Evolutionary conservation across 1,140 invertebrate genomes (phyloP), one percentile per base, ranked within the genome.

Genomic region (Aplysia californica): DNA sequence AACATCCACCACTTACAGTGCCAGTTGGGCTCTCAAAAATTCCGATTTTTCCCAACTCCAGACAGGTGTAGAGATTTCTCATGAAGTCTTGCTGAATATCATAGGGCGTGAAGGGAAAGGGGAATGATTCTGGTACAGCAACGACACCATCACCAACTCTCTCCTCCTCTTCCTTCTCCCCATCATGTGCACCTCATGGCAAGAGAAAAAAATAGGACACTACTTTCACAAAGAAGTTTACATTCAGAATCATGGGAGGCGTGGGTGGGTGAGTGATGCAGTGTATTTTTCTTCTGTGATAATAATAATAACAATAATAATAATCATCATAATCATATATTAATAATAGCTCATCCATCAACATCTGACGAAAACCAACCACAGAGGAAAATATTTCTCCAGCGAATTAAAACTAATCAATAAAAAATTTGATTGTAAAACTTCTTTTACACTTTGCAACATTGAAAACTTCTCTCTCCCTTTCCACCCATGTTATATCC

Each of bases 11-110:
- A n/a, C 83, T 83, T 91, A 95, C 94, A 33, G 96, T 98, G 82
- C 97, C 96, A 23, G 98, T 99, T 18, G 98, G 98, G 89, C 96
- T 98, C 91, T 99, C 97, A 90, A 99, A 98, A 76, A 99, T 97
- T 58, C 97, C 97, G 44, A 98, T 91, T 89, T 95, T 94, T 33
- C 93, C 91, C 55, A 93, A 90, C 85, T 98, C 94, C 41, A 99
- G 90, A 59, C 94, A 93, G 59, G 81, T 80, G 86, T 96, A 98
- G 0, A 99, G 89, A 70, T 93, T 91, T 85, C 91, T 92, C 97
- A 99, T 99, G 87, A 99, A 96, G 79, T 95, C 92, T 79, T 93
- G 89, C 91, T 99, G 97, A 81, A 98, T 98, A 35, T 92, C 82
- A 88, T 99, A 99, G 0, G 97, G 95, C 82, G 92, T 85, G 83